Conservation (phyloP, 2,888 invertebrate species). For the Philereme vetulata region DNA sequence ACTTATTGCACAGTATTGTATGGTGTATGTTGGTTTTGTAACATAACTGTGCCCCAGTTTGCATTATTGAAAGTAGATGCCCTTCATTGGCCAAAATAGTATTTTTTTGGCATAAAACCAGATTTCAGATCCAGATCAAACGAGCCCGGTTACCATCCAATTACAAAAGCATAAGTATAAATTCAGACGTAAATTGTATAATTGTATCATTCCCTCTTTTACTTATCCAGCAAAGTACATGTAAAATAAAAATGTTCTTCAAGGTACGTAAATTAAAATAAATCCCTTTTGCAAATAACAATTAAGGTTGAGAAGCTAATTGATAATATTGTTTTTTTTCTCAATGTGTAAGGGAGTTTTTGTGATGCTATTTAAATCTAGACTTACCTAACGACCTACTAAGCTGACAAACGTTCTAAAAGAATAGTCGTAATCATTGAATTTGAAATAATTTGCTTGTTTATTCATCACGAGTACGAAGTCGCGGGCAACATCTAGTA, state of each 20-base stretch:
- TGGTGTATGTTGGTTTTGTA: neutral
- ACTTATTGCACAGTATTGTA: neutral
- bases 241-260: slow-evolving; percentile 10
- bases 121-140: slow-evolving; percentile 25
- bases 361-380: too few species aligned
- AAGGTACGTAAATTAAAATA: slow-evolving; percentile 1
- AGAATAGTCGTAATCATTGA: too few species aligned
- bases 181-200: slow-evolving; percentile 36
- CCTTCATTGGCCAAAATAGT: slow-evolving; percentile 42
- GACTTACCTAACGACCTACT: too few species aligned
- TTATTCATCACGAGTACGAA: too few species aligned
- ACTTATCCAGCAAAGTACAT: neutral
- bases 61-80: slow-evolving; percentile 45
- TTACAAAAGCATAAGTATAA: slow-evolving; percentile 45
- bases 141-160: slow-evolving; percentile 31
- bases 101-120: slow-evolving; percentile 36
- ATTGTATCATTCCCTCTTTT: slow-evolving; percentile 36
- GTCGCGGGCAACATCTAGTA: too few species aligned
- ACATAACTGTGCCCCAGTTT: slow-evolving; percentile 18
- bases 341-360: too few species aligned
- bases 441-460: too few species aligned
- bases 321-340: too few species aligned
- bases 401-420: too few species aligned
- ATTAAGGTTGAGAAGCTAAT: too few species aligned
- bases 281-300: neutral